Percentiles rank a stretch among this genome's conserved stretches.
Evolutionary conservation across 2,797 vertebrate genomes (phyloP).

Genomic region (Chanos chanos): DNA sequence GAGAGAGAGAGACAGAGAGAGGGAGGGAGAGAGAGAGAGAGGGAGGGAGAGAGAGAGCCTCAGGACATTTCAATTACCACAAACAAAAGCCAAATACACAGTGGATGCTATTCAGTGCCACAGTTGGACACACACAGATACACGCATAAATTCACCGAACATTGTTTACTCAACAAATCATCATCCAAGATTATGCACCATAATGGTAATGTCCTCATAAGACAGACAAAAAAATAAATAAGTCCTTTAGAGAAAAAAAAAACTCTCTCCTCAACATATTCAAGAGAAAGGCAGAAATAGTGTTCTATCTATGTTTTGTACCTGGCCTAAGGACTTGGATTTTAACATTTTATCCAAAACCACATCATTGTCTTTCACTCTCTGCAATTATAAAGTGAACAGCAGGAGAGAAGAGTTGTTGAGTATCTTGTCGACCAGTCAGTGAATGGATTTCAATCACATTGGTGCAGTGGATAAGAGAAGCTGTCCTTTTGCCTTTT

Average conservation of each 20-base stretch:
- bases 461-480: slow-evolving; percentile 35
- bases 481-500: slow-evolving; percentile 43
- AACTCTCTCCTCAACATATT: too few species aligned
- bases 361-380: too few species aligned
- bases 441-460: slow-evolving; percentile 58
- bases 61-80: slow-evolving; percentile 26
- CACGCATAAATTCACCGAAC: not conserved
- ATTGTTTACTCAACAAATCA: too few species aligned
- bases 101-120: not conserved
- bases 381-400: not conserved
- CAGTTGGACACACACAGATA: not conserved
- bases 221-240: not conserved
- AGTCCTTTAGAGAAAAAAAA: not conserved
- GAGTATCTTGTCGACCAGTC: slow-evolving; percentile 42
- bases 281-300: too few species aligned
- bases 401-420: not conserved
- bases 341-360: too few species aligned
- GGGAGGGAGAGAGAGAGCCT: not conserved
- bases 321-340: too few species aligned
- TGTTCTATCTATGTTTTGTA: too few species aligned
- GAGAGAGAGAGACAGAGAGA: not conserved
- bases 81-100: slow-evolving; percentile 3
- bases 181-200: too few species aligned
- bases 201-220: not conserved
- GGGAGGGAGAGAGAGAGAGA: not conserved